Conservation (phyloP, 2,113 vertebrate species). For the Ptilorrhoa leucosticta region DNA sequence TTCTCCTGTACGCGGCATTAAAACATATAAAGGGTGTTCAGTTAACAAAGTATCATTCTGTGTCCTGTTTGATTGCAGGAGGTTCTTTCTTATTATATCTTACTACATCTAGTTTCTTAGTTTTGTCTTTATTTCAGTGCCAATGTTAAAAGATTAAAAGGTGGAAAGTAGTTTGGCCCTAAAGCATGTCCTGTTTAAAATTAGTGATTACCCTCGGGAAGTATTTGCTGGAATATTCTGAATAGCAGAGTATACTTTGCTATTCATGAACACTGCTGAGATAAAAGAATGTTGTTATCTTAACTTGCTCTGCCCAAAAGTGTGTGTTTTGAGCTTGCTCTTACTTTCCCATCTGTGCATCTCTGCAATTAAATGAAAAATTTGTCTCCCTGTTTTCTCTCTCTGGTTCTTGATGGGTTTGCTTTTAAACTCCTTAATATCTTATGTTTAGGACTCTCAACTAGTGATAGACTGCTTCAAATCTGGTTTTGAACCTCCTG, state of each 20-base stretch:
- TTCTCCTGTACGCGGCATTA: background rate
- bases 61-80: background rate
- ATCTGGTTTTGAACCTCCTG: conserved; percentile 93
- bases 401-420: background rate
- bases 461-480: conserved; percentile 97
- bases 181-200: background rate
- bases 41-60: background rate
- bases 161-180: background rate
- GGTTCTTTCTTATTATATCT: background rate
- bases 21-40: background rate
- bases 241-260: background rate
- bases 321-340: background rate
- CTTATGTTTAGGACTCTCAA: conserved; percentile 81
- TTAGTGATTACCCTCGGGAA: background rate
- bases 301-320: background rate
- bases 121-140: background rate
- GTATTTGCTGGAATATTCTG: background rate
- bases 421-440: background rate
- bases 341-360: background rate
- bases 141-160: background rate
- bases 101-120: background rate
- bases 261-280: background rate
- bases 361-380: background rate
- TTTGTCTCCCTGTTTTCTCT: background rate
- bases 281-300: background rate